A percentile compares a stretch with the other conserved stretches of the same genome.
Evolutionary conservation across 2,113 vertebrate genomes (phyloP).

Genomic region (Epinephelus cyanopodus): DNA sequence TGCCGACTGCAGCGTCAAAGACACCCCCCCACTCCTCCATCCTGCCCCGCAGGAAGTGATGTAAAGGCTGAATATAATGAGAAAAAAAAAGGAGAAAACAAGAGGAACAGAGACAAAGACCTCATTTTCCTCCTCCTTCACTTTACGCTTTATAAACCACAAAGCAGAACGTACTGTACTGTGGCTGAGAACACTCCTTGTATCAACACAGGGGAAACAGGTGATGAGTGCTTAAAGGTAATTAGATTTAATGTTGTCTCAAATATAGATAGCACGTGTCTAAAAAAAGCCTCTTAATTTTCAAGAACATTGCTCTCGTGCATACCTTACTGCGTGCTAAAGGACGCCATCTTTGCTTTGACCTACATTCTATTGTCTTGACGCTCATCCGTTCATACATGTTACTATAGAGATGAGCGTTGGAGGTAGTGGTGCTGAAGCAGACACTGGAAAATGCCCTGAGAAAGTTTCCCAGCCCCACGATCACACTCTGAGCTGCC

Average conservation of each 20-base stretch:
- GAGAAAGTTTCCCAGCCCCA: constrained; percentile 41
- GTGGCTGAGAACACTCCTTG: neutral
- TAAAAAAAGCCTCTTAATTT: neutral
- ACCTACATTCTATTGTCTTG: constrained; percentile 71
- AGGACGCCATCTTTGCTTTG: constrained; percentile 65
- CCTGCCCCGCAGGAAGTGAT: constrained; percentile 61
- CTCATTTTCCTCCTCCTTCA: neutral
- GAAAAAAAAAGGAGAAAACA: constrained; percentile 31
- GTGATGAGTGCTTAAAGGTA: neutral
- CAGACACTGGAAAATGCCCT: constrained; percentile 42
- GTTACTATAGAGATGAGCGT: constrained; percentile 49
- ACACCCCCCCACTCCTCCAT: neutral
- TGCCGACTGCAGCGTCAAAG: constrained; percentile 45
- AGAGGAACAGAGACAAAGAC: neutral
- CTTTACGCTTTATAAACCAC: neutral
- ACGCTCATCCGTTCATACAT: constrained; percentile 60
- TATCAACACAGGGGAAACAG: neutral
- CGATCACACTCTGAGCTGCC: neutral
- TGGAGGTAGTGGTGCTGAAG: constrained; percentile 53
- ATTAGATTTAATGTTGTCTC: neutral
- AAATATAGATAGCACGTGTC: neutral
- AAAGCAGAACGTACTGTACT: neutral
- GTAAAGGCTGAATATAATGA: constrained; percentile 37
- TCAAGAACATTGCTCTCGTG: neutral
- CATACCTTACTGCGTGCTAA: constrained; percentile 23